These are phyloP conservation scores for Crotalus adamanteus DNA, from an alignment of 2,797 vertebrate genomes.

Conservation along the genomic window DNA sequence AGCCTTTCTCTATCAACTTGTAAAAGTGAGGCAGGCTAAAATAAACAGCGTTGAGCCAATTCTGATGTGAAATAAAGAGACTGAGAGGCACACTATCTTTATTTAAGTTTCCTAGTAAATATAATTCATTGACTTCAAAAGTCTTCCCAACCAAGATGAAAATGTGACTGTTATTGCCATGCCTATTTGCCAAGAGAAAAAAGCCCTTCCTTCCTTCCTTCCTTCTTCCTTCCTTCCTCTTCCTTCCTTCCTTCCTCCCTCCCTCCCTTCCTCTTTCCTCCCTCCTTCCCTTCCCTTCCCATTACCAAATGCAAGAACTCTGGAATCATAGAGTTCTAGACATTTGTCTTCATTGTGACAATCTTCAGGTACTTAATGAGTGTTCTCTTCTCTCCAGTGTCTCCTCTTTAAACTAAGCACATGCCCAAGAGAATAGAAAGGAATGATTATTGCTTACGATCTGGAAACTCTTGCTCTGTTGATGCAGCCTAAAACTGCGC, in stretches of 20 bases:
- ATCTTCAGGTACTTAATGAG: not conserved
- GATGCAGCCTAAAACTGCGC: not conserved
- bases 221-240: not conserved
- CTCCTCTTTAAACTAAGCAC: not conserved
- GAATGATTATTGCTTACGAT: not conserved
- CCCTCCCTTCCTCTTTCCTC: not conserved
- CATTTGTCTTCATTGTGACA: not conserved
- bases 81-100: not conserved
- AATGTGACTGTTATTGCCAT: not conserved
- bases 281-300: not conserved
- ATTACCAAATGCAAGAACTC: not conserved
- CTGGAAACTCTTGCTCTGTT: not conserved
- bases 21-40: not conserved
- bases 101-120: not conserved
- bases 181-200: not conserved
- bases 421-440: not conserved
- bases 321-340: constrained; percentile 22
- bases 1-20: not conserved
- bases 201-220: not conserved
- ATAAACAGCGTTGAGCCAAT: not conserved
- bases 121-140: not conserved
- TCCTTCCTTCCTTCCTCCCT: not conserved
- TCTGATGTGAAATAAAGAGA: not conserved
- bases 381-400: not conserved
- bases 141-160: not conserved